Conservation (phyloP, 2,888 invertebrate genomes). For the Pyrrhosoma nymphula region DNA sequence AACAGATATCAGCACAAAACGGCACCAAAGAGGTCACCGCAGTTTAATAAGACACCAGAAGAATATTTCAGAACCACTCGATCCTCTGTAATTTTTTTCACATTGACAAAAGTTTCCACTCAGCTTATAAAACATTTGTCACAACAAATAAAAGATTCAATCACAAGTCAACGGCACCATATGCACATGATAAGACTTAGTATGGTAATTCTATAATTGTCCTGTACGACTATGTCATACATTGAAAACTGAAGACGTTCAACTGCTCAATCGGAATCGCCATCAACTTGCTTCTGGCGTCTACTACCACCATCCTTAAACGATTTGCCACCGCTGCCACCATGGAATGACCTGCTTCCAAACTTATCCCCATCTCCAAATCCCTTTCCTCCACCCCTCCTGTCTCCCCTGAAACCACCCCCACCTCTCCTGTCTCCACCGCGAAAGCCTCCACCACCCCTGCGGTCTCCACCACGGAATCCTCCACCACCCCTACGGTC, state of each 20-base stretch:
- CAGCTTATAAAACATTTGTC: neutral
- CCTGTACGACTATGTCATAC: neutral
- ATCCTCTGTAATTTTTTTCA: neutral
- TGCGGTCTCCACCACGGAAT: conserved; percentile 6
- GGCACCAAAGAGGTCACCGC: too few species aligned
- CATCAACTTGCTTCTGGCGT: neutral
- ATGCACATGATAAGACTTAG: conserved; percentile 2
- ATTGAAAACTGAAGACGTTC: neutral
- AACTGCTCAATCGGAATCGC: conserved; percentile 36
- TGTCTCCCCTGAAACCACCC: neutral
- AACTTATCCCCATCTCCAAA: neutral
- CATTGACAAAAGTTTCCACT: conserved; percentile 5
- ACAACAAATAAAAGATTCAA: conserved; percentile 24
- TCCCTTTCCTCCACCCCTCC: neutral
- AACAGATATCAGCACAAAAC: too few species aligned
- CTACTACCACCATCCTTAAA: neutral
- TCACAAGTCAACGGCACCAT: conserved; percentile 17
- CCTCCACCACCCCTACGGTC: conserved; percentile 21
- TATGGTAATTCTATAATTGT: neutral
- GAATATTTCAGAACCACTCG: neutral
- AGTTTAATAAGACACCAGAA: neutral
- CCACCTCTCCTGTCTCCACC: neutral
- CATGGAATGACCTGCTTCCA: neutral
- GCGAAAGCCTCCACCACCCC: neutral
- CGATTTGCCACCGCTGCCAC: conserved; percentile 38